Evolutionary conservation across 2,113 vertebrate genomes (phyloP).

Genomic region (Bostrychus sinensis): DNA sequence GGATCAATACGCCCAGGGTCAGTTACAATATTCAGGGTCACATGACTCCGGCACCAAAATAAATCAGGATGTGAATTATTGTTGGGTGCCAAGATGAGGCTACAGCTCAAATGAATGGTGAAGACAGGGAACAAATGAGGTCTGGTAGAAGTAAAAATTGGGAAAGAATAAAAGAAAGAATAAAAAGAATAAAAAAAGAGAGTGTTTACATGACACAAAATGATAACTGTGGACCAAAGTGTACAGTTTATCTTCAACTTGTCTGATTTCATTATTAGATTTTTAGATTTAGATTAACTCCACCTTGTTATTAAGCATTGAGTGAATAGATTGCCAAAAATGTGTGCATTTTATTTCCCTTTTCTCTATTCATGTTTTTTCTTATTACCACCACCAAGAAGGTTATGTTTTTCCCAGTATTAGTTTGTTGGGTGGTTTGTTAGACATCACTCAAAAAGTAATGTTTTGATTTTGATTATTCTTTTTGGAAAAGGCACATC

Average conservation of each 20-base stretch:
- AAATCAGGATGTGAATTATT: conserved; percentile 78
- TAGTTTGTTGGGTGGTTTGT: too few species aligned
- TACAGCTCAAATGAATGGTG: conserved; percentile 29
- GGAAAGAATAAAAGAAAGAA: conserved; percentile 6
- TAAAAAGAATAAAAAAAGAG: too few species aligned
- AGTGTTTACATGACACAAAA: too few species aligned
- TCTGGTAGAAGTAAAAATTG: neutral
- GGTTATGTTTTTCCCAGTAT: too few species aligned
- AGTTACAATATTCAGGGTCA: conserved; percentile 84
- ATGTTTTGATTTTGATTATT: too few species aligned
- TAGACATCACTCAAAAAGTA: too few species aligned
- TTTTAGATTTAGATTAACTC: too few species aligned
- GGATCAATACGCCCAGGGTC: conserved; percentile 83
- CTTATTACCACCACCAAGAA: too few species aligned
- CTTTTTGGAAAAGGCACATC: too few species aligned
- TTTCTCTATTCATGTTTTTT: too few species aligned
- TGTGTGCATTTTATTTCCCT: too few species aligned
- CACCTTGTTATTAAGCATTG: neutral
- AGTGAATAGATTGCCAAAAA: neutral
- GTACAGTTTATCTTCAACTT: neutral
- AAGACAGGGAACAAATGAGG: conserved; percentile 5
- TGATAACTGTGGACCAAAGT: neutral
- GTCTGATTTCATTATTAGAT: neutral
- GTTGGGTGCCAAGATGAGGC: conserved; percentile 60
- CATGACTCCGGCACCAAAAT: conserved; percentile 81